These are phyloP conservation scores for Xiphophorus hellerii DNA, from an alignment of 2,113 vertebrate species.

Conservation along the genomic window DNA sequence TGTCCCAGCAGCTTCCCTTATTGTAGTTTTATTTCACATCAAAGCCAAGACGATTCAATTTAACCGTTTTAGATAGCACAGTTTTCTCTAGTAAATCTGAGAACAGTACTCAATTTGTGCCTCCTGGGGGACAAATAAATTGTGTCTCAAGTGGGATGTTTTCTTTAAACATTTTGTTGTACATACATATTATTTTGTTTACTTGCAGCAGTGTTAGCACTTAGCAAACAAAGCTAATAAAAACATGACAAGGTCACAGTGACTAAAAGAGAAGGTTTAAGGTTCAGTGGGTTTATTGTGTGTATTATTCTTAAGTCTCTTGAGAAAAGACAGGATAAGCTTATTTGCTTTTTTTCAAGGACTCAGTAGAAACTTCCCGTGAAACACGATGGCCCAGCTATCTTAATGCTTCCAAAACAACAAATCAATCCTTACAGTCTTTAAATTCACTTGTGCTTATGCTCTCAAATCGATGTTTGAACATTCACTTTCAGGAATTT, in stretches of 20 bases:
- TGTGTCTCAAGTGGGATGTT: conserved; percentile 37
- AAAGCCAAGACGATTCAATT: conserved; percentile 22
- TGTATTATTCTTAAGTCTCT: conserved; percentile 66
- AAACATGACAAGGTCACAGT: conserved; percentile 66
- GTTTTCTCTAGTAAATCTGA: conserved; percentile 61
- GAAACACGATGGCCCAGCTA: conserved; percentile 34
- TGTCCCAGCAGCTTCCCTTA: background rate
- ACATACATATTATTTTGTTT: conserved; percentile 20
- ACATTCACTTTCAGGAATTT: too few relatives aligned
- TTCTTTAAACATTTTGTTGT: conserved; percentile 52
- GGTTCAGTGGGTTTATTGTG: conserved; percentile 77
- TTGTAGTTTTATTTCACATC: conserved; percentile 11
- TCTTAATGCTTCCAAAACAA: conserved; percentile 12
- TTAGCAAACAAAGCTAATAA: conserved; percentile 66
- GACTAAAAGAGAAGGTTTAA: conserved; percentile 68
- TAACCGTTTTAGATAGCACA: conserved; percentile 31
- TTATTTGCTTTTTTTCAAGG: conserved; percentile 33
- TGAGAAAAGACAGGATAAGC: conserved; percentile 75
- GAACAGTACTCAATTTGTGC: conserved; percentile 61
- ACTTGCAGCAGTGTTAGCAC: conserved; percentile 55
- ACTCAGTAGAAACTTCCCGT: conserved; percentile 34
- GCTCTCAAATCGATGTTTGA: too few relatives aligned
- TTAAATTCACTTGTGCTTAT: too few relatives aligned
- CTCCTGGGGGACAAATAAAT: conserved; percentile 41
- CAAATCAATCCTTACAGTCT: background rate